phyloP scores from a whole-genome alignment of 2,113 vertebrate genomes.

The Corydoras maculifer region DNA sequence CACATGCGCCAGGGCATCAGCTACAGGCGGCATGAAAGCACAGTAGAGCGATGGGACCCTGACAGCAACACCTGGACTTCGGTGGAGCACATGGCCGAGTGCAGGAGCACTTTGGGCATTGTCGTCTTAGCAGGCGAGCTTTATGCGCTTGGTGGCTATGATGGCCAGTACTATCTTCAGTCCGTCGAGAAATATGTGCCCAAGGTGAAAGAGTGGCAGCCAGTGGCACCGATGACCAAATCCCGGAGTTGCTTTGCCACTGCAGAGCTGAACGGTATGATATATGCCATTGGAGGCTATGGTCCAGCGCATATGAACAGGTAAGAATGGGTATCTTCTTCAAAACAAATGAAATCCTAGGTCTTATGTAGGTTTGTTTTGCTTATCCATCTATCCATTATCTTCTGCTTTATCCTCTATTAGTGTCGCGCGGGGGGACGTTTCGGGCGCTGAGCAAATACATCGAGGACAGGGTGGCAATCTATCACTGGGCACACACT shows the following conservation, averaged over 20 bases:
- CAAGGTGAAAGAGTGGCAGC: slow-evolving; percentile 88
- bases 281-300: slow-evolving; percentile 94
- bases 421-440: no score
- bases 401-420: no score
- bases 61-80: slow-evolving; percentile 92
- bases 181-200: slow-evolving; percentile 95
- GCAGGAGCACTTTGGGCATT: slow-evolving; percentile 86
- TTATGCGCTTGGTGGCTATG: slow-evolving; percentile 90
- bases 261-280: slow-evolving; percentile 88
- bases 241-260: slow-evolving; percentile 93
- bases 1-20: slow-evolving; percentile 87
- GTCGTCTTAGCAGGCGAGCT: slow-evolving; percentile 88
- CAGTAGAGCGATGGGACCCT: slow-evolving; percentile 93
- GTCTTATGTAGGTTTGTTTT: no score
- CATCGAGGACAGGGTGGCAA: no score
- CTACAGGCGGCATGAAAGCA: slow-evolving; percentile 87
- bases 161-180: slow-evolving; percentile 89
- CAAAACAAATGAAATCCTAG: no score
- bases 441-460: no score
- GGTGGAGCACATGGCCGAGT: slow-evolving; percentile 85
- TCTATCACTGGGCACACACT: no score
- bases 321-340: slow-evolving; percentile 53
- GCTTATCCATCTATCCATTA: no score
- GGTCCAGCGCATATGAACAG: slow-evolving; percentile 98
- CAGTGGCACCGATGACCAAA: slow-evolving; percentile 89